Evolutionary conservation across 1,140 invertebrate genomes (phyloP).

Genomic region (Lycorma delicatula): DNA sequence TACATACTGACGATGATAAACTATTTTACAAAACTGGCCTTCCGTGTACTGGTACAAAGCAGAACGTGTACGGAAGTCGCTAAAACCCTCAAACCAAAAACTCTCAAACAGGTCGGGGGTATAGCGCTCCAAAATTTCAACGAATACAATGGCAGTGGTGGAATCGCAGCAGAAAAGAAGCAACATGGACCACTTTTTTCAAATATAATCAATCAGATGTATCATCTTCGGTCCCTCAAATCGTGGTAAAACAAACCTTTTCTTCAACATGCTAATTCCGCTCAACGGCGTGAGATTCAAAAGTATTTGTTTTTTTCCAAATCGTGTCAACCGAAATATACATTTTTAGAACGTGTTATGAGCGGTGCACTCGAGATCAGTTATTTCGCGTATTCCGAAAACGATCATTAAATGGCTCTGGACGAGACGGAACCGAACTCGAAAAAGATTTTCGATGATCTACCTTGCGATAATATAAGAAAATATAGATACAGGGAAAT

Average conservation of each 20-base stretch:
- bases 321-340: constrained; percentile 35
- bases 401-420: constrained; percentile 20
- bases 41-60: constrained; percentile 28
- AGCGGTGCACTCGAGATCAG: too few relatives aligned
- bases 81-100: constrained; percentile 17
- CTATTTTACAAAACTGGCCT: constrained; percentile 33
- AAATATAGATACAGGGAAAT: constrained; percentile 34
- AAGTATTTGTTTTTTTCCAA: constrained; percentile 38
- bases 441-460: constrained; percentile 37
- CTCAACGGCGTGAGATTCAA: constrained; percentile 34
- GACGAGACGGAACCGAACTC: constrained; percentile 27
- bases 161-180: not conserved
- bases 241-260: constrained; percentile 36
- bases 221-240: constrained; percentile 30
- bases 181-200: constrained; percentile 23
- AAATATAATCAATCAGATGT: constrained; percentile 24
- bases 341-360: too few relatives aligned
- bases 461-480: constrained; percentile 36
- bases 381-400: constrained; percentile 29
- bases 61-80: constrained; percentile 28
- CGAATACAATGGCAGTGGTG: constrained; percentile 6
- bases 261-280: constrained; percentile 29
- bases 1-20: constrained; percentile 34
- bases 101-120: too few relatives aligned
- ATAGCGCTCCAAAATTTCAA: too few relatives aligned